These are phyloP conservation scores for Solea senegalensis DNA, from an alignment of 2,113 vertebrate genomes.

Conservation along the genomic window DNA sequence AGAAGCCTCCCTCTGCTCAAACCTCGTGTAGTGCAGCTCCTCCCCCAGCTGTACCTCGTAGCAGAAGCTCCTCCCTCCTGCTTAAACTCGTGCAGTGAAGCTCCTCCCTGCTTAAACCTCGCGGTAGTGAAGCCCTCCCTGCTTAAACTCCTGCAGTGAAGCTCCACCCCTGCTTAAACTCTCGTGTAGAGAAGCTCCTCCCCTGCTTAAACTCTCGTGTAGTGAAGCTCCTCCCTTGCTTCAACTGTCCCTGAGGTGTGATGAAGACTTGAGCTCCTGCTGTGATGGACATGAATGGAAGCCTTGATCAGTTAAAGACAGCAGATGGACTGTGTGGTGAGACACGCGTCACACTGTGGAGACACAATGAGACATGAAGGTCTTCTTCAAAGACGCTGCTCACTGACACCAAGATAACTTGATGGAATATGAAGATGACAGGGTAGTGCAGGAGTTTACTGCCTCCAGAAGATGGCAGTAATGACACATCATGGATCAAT, in stretches of 20 bases:
- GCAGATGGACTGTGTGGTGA: slow-evolving; percentile 33
- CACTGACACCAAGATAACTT: slow-evolving; percentile 1
- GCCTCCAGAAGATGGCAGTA: no score
- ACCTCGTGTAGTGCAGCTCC: neutral
- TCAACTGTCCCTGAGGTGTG: slow-evolving; percentile 49
- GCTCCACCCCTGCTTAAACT: neutral
- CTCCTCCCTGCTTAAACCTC: neutral
- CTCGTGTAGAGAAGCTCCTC: no score
- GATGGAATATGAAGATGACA: no score
- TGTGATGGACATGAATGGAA: slow-evolving; percentile 76
- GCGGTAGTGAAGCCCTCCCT: no score
- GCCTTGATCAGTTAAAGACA: slow-evolving; percentile 63
- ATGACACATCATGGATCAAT: no score
- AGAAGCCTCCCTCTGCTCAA: no score
- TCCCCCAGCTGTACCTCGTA: no score
- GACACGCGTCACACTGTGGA: slow-evolving; percentile 50
- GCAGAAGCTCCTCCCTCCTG: no score
- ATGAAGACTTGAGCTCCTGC: slow-evolving; percentile 67
- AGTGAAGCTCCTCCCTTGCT: neutral
- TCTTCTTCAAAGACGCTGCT: slow-evolving; percentile 55
- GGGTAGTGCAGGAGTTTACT: no score
- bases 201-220: neutral
- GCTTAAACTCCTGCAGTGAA: slow-evolving; percentile 25
- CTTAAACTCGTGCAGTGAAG: neutral
- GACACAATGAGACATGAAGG: slow-evolving; percentile 67